Conservation (phyloP, 23 tunicate species). For the Halocynthia aurantium region DNA sequence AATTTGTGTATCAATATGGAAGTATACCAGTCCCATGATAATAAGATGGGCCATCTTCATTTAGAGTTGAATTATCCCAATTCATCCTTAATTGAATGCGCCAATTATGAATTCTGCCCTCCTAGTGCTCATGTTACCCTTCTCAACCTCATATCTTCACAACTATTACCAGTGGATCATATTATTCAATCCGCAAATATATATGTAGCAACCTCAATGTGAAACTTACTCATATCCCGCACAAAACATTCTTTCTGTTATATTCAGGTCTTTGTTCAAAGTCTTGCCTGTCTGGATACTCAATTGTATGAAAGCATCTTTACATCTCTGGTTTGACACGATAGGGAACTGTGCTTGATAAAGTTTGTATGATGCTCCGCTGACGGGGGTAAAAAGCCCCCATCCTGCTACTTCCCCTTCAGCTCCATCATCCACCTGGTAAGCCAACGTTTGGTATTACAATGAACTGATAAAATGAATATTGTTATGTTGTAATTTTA, state of each 20-base stretch:
- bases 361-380: not conserved
- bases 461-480: not conserved
- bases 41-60: no score
- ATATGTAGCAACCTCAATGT: no score
- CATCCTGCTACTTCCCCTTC: constrained; percentile 70
- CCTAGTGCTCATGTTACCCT: no score
- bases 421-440: not conserved
- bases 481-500: not conserved
- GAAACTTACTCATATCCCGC: constrained; percentile 43
- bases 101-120: no score
- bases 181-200: no score
- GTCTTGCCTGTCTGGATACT: not conserved
- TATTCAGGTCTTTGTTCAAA: not conserved
- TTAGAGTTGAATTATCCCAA: no score
- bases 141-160: no score
- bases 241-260: constrained; percentile 14
- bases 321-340: not conserved
- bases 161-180: no score
- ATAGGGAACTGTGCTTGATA: constrained; percentile 25
- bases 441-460: not conserved
- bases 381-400: constrained; percentile 27
- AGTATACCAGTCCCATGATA: no score
- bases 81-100: no score
- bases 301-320: not conserved
- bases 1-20: no score